Conservation (phyloP, 1,140 invertebrate species). For the Drosophila triauraria region DNA sequence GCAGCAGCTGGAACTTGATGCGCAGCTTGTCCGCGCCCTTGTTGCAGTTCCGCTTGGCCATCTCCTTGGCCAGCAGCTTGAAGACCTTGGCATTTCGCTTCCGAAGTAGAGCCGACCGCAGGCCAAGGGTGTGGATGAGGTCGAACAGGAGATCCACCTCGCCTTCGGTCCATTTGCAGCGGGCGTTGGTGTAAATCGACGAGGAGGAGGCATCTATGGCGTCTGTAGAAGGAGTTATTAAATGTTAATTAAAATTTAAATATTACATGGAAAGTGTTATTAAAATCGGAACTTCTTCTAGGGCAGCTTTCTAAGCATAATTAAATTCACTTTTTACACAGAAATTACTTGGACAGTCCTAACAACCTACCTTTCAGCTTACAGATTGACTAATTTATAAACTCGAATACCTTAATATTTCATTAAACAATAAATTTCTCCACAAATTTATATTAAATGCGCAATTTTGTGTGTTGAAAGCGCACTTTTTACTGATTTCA, state of each 20-base stretch:
- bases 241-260: not conserved
- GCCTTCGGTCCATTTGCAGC: constrained; percentile 64
- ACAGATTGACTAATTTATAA: too few species aligned
- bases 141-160: constrained; percentile 60
- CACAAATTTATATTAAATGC: too few species aligned
- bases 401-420: too few species aligned
- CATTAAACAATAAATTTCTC: too few species aligned
- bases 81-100: constrained; percentile 71
- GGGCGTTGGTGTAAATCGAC: constrained; percentile 30
- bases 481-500: not conserved
- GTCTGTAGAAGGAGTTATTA: constrained; percentile 4
- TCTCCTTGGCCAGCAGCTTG: constrained; percentile 59
- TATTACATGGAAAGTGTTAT: not conserved
- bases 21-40: constrained; percentile 66
- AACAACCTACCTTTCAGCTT: too few species aligned
- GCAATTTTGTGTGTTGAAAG: not conserved
- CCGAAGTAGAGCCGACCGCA: constrained; percentile 52
- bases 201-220: constrained; percentile 29
- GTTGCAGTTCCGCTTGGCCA: constrained; percentile 44
- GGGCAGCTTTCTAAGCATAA: not conserved
- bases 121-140: constrained; percentile 49
- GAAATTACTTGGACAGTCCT: too few species aligned
- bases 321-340: too few species aligned
- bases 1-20: constrained; percentile 64
- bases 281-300: not conserved